Conservation (phyloP, 2,113 vertebrate species). For the Syrrhaptes paradoxus region DNA sequence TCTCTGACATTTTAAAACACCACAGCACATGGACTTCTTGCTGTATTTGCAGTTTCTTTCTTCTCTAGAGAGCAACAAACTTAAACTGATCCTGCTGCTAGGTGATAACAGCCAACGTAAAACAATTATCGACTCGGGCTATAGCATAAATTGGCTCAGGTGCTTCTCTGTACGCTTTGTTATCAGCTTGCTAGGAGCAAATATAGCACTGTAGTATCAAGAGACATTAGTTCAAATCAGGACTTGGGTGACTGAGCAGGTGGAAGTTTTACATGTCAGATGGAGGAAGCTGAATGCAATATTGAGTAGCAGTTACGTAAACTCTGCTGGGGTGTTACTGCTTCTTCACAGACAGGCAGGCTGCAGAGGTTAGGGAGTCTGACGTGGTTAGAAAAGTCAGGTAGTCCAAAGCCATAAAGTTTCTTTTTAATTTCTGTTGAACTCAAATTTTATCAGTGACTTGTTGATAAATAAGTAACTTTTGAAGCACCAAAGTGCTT, state of each 20-base stretch:
- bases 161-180: not conserved
- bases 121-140: not conserved
- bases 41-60: not conserved
- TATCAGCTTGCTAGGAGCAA: slow-evolving; percentile 33
- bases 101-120: not conserved
- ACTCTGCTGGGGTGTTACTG: not conserved
- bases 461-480: not conserved
- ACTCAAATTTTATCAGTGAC: not conserved
- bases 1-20: slow-evolving; percentile 37
- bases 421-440: not conserved
- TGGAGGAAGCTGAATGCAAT: slow-evolving; percentile 47
- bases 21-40: not conserved
- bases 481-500: not conserved
- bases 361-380: not conserved
- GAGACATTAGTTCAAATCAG: slow-evolving; percentile 59
- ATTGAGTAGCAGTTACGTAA: slow-evolving; percentile 51
- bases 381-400: not conserved
- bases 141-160: not conserved
- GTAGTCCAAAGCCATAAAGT: not conserved
- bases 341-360: slow-evolving; percentile 8
- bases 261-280: slow-evolving; percentile 54
- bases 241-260: slow-evolving; percentile 58
- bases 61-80: slow-evolving; percentile 33
- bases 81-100: slow-evolving; percentile 28
- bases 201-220: slow-evolving; percentile 35